Evolutionary conservation across 2,113 vertebrate species (phyloP), one percentile per base, ranked within the genome.

Genomic region (Psophia crepitans): DNA sequence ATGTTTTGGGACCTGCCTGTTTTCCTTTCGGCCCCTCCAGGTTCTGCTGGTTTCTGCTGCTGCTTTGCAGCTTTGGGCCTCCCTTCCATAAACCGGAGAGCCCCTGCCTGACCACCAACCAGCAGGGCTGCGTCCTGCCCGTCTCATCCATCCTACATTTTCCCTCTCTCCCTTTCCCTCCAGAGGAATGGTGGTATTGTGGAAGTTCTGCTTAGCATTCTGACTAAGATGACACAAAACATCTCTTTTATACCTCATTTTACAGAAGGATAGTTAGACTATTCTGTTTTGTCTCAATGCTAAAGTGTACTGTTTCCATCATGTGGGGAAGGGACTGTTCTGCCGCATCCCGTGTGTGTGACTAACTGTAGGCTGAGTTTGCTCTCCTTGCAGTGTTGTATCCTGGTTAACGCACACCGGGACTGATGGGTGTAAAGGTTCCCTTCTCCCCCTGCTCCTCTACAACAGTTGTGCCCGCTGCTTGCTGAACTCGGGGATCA

Each of bases 311-410:
- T 41, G 5, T 71, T 68, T 37, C 48, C 26, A 8, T 41, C 61
- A 19, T 0, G 1, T 10, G 20, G 43, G 27, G 43, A 86, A 69
- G 27, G 58, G 58, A 30, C 8, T 33, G 20, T 70, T 79, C 33
- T 35, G 12, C 56, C 20, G 30, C 12, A 2, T 27, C n/a, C n/a
- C 0, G 2, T 7, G 0, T 16, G 27, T 65, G 24, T 27, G n/a
- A 63, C 26, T 61, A 18, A 44, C 43, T 58, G 3, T 2, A 60
- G 15, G 49, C 5, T 57, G 70, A 69, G 44, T 37, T 66, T 82
- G 19, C 17, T 2, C 16, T 78, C 43, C n/a, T 82, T 39, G 8
- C 17, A 4, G 0, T 16, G 21, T 13, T 27, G 28, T 53, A 33
- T 17, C 64, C 77, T 41, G 28, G 43, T 66, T 66, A 65, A 78